These are phyloP conservation scores for Camponotus floridanus DNA, from an alignment of 1,140 invertebrate genomes.

Conservation along the genomic window DNA sequence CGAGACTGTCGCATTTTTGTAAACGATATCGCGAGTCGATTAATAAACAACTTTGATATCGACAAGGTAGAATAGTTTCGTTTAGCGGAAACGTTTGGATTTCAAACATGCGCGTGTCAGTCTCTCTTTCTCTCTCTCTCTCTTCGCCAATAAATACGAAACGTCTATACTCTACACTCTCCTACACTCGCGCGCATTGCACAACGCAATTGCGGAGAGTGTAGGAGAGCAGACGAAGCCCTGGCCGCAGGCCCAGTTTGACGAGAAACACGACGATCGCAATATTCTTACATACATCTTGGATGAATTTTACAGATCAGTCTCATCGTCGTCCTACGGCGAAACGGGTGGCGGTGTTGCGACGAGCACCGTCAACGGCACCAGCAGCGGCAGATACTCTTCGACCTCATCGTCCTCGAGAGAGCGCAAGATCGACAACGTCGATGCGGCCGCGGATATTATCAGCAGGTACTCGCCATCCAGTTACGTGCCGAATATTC, in stretches of 20 bases:
- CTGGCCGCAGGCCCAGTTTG: slow-evolving; percentile 78
- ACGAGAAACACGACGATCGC: slow-evolving; percentile 46
- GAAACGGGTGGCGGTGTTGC: slow-evolving; percentile 66
- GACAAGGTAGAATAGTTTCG: slow-evolving; percentile 33
- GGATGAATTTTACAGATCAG: slow-evolving; percentile 80
- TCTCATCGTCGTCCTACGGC: slow-evolving; percentile 79
- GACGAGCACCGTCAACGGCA: slow-evolving; percentile 57
- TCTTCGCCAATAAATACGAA: no score
- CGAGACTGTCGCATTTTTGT: not conserved
- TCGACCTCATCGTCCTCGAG: slow-evolving; percentile 64
- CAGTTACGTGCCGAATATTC: slow-evolving; percentile 88
- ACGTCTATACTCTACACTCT: not conserved
- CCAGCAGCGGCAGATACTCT: slow-evolving; percentile 61
- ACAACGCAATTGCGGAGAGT: slow-evolving; percentile 23
- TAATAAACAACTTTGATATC: slow-evolving; percentile 50
- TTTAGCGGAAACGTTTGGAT: slow-evolving; percentile 6
- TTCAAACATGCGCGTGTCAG: not conserved
- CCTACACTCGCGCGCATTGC: slow-evolving; percentile 37
- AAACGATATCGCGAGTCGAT: slow-evolving; percentile 65
- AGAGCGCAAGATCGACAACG: slow-evolving; percentile 78
- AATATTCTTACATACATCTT: slow-evolving; percentile 66
- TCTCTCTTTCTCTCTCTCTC: not conserved
- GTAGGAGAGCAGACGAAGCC: slow-evolving; percentile 48
- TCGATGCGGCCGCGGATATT: slow-evolving; percentile 85
- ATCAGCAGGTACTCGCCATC: slow-evolving; percentile 89